Evolutionary conservation across 1,140 invertebrate species (phyloP).

Genomic region (Euwallacea fornicatus): DNA sequence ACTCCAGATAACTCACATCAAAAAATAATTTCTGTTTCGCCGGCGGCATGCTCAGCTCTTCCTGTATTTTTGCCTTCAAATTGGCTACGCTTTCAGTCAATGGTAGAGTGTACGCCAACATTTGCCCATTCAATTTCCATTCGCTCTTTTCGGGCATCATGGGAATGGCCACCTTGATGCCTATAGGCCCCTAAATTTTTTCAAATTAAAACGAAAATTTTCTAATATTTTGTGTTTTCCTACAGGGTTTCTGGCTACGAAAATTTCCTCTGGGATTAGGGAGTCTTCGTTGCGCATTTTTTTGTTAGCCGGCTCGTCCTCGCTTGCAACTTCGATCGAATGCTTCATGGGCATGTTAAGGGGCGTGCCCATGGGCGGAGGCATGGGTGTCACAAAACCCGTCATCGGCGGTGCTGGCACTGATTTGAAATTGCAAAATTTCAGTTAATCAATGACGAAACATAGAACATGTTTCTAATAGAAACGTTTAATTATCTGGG

Average conservation of each 20-base stretch:
- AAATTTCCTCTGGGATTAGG: slow-evolving; percentile 84
- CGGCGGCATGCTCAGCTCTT: slow-evolving; percentile 89
- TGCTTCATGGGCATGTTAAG: slow-evolving; percentile 58
- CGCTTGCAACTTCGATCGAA: slow-evolving; percentile 55
- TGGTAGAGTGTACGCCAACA: slow-evolving; percentile 76
- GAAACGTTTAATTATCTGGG: too few species aligned
- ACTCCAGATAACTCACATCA: slow-evolving; percentile 64
- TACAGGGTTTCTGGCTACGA: slow-evolving; percentile 67
- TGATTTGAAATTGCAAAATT: slow-evolving; percentile 4
- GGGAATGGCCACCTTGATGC: slow-evolving; percentile 79
- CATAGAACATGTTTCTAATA: too few species aligned
- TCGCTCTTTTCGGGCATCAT: slow-evolving; percentile 86
- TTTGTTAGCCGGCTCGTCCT: slow-evolving; percentile 87
- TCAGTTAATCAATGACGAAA: too few species aligned
- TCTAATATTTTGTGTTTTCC: slow-evolving; percentile 2
- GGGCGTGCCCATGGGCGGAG: slow-evolving; percentile 52
- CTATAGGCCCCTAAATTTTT: slow-evolving; percentile 63
- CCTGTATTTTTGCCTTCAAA: slow-evolving; percentile 88
- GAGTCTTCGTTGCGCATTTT: slow-evolving; percentile 90
- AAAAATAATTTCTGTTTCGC: slow-evolving; percentile 96
- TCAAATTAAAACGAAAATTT: slow-evolving; percentile 1
- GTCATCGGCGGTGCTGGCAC: slow-evolving; percentile 57
- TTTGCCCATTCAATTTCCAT: slow-evolving; percentile 96
- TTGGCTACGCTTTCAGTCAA: slow-evolving; percentile 79
- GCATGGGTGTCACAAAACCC: slow-evolving; percentile 55